Percentiles rank a stretch among this genome's conserved stretches.
Conservation (phyloP, 2,113 vertebrate species). For the Cephalopholis sonnerati region DNA sequence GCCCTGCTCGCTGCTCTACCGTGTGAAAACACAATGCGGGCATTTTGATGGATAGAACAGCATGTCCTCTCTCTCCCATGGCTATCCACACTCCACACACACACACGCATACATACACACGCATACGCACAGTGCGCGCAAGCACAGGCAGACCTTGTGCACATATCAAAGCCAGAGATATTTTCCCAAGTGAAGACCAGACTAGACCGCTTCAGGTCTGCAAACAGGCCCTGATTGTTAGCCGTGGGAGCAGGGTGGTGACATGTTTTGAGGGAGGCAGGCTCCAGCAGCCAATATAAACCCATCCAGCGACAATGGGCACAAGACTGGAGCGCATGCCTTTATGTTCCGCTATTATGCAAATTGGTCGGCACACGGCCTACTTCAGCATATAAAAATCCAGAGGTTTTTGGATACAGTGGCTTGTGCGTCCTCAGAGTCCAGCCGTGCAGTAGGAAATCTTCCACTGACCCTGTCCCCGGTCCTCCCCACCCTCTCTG, state of each 20-base stretch:
- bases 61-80: slow-evolving; percentile 75
- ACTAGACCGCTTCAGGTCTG: slow-evolving; percentile 51
- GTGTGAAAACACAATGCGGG: slow-evolving; percentile 84
- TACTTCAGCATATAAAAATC: slow-evolving; percentile 56
- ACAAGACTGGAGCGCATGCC: slow-evolving; percentile 63
- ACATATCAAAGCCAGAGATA: slow-evolving; percentile 57
- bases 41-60: slow-evolving; percentile 84
- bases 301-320: slow-evolving; percentile 54
- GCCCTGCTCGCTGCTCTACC: slow-evolving; percentile 72
- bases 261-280: slow-evolving; percentile 69
- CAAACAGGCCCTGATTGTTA: slow-evolving; percentile 62
- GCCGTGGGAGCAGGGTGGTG: slow-evolving; percentile 73
- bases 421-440: slow-evolving; percentile 56
- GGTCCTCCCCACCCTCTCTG: slow-evolving; percentile 77
- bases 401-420: slow-evolving; percentile 37
- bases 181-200: slow-evolving; percentile 53
- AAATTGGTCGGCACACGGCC: slow-evolving; percentile 60
- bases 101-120: slow-evolving; percentile 15
- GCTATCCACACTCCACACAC: slow-evolving; percentile 49
- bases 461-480: slow-evolving; percentile 74
- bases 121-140: slow-evolving; percentile 56
- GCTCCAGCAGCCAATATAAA: slow-evolving; percentile 56
- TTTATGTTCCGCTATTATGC: slow-evolving; percentile 70
- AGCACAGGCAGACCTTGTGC: slow-evolving; percentile 56
- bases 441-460: slow-evolving; percentile 65